Percentiles rank a stretch among this genome's conserved stretches.
Conservation (phyloP, 2,888 invertebrate genomes). For the Hybos culiciformis region DNA sequence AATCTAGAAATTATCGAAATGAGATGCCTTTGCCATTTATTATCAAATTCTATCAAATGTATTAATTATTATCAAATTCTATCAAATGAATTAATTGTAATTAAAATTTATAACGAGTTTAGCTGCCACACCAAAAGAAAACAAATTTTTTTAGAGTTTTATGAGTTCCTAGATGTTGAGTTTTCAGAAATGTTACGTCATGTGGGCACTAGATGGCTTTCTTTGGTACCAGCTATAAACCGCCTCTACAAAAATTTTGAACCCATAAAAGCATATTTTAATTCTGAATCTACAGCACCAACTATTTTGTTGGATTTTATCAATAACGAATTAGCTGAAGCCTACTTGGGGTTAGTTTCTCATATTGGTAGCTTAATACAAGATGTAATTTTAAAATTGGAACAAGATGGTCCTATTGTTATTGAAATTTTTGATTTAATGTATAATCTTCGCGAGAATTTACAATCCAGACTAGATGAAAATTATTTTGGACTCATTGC, state of each 20-base stretch:
- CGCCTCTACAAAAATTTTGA: slow-evolving; percentile 3
- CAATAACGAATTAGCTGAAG: background rate
- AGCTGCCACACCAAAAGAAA: background rate
- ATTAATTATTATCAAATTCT: too few relatives aligned
- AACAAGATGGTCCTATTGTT: background rate
- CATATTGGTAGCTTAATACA: background rate
- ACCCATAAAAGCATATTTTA: slow-evolving; percentile 3
- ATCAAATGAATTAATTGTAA: background rate
- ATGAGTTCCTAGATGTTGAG: background rate
- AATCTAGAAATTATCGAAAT: background rate
- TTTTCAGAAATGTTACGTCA: slow-evolving; percentile 4
- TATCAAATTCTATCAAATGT: background rate
- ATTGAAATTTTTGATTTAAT: background rate
- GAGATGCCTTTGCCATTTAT: background rate
- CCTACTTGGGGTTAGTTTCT: slow-evolving; percentile 1
- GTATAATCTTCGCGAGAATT: background rate
- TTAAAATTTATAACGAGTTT: slow-evolving; percentile 3
- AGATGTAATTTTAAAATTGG: background rate
- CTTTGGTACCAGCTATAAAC: background rate
- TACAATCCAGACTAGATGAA: background rate
- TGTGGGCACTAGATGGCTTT: slow-evolving; percentile 1
- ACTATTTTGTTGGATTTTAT: background rate
- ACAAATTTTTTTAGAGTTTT: slow-evolving; percentile 1
- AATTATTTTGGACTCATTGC: background rate
- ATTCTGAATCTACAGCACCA: background rate